Conservation (phyloP, 1,140 invertebrate species). For the Drosophila kohkoa region DNA sequence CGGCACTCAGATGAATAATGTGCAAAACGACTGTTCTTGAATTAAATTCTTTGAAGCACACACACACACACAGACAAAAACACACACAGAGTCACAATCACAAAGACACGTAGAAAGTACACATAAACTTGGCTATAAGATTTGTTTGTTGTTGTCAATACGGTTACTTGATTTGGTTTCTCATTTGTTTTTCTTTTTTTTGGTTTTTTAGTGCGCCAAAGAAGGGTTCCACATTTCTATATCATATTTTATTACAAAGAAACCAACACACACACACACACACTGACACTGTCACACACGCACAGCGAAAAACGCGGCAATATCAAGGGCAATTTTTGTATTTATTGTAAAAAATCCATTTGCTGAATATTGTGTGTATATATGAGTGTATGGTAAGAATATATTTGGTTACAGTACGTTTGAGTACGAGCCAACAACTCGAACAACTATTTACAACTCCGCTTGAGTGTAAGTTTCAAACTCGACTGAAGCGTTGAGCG, state of each 20-base stretch:
- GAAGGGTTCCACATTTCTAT: slow-evolving; percentile 32
- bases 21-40: slow-evolving; percentile 41
- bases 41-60: slow-evolving; percentile 44
- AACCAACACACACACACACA: slow-evolving; percentile 25
- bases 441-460: slow-evolving; percentile 84
- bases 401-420: slow-evolving; percentile 77
- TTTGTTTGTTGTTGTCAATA: slow-evolving; percentile 52
- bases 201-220: slow-evolving; percentile 1
- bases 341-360: slow-evolving; percentile 33
- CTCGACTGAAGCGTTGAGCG: slow-evolving; percentile 82
- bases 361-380: slow-evolving; percentile 18
- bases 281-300: slow-evolving; percentile 3
- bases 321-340: slow-evolving; percentile 19
- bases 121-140: slow-evolving; percentile 36
- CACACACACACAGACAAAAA: slow-evolving; percentile 14
- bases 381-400: slow-evolving; percentile 14
- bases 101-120: slow-evolving; percentile 2
- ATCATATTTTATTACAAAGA: slow-evolving; percentile 37
- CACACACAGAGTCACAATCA: slow-evolving; percentile 47
- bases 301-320: slow-evolving; percentile 29
- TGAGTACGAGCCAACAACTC: slow-evolving; percentile 85
- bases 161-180: slow-evolving; percentile 44
- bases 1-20: slow-evolving; percentile 50
- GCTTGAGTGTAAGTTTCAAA: slow-evolving; percentile 84
- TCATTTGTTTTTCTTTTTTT: background rate